Evolutionary conservation across 2,113 vertebrate genomes (phyloP).

Genomic region (Todiramphus chloris): DNA sequence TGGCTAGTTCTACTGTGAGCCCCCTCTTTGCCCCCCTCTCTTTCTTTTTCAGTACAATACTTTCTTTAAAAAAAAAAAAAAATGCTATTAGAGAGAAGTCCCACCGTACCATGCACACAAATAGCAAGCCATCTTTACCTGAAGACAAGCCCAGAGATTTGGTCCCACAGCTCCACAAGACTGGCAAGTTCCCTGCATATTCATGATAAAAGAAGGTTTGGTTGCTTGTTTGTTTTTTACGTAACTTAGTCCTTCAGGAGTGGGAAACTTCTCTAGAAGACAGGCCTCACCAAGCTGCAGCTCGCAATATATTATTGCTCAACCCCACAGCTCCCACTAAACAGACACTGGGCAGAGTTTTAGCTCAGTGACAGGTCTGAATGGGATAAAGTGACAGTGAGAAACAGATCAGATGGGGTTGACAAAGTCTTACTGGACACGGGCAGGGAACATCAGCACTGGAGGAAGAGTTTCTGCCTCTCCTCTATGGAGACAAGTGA

Average conservation of each 20-base stretch:
- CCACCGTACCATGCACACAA: neutral
- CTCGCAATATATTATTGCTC: neutral
- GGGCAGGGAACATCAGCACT: neutral
- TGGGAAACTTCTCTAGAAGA: neutral
- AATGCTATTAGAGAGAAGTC: neutral
- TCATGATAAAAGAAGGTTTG: neutral
- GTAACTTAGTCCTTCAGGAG: neutral
- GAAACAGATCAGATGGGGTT: neutral
- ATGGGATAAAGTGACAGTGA: neutral
- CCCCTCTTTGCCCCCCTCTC: neutral
- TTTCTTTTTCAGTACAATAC: neutral
- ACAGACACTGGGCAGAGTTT: neutral
- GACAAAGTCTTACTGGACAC: neutral
- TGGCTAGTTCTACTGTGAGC: neutral
- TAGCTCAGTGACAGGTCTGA: neutral
- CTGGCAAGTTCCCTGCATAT: slow-evolving; percentile 90
- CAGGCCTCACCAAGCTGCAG: neutral
- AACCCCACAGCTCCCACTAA: neutral
- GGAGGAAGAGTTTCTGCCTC: neutral
- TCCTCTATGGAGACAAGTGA: neutral
- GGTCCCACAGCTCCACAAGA: slow-evolving; percentile 93
- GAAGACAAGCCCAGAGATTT: slow-evolving; percentile 98
- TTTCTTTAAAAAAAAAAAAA: neutral
- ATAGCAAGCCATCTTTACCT: slow-evolving; percentile 77
- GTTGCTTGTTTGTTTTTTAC: neutral